Evolutionary conservation across 1,140 invertebrate genomes (phyloP).

Genomic region (Diachasmimorpha longicaudata): DNA sequence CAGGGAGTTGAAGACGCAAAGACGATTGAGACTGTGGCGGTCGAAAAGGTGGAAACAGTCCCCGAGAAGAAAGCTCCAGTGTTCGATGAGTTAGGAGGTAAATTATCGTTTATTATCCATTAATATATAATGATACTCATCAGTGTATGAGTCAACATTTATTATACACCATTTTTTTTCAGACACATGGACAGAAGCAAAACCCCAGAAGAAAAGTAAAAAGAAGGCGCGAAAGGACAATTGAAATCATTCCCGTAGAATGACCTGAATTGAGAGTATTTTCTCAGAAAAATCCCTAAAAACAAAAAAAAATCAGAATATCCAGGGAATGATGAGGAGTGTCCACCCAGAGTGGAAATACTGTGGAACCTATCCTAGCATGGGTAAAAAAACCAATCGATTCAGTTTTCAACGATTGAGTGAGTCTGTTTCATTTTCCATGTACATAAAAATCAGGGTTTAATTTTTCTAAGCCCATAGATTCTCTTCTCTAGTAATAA

Average conservation of each 20-base stretch:
- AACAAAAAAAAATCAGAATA: conserved; percentile 10
- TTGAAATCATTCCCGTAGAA: conserved; percentile 52
- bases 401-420: not conserved
- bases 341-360: not conserved
- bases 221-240: conserved; percentile 73
- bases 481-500: conserved; percentile 1
- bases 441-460: not conserved
- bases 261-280: conserved; percentile 33
- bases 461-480: not conserved
- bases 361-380: not conserved
- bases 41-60: conserved; percentile 40
- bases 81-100: conserved; percentile 76
- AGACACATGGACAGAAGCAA: conserved; percentile 73
- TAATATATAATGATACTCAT: too few species aligned
- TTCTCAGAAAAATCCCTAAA: conserved; percentile 21
- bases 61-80: conserved; percentile 53
- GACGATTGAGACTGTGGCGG: conserved; percentile 37
- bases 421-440: not conserved
- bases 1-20: conserved; percentile 60
- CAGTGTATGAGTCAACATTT: too few species aligned
- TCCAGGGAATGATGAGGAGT: conserved; percentile 14
- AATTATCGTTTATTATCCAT: conserved; percentile 29
- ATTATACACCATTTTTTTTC: conserved; percentile 43
- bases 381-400: not conserved
- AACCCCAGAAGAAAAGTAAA: conserved; percentile 70